Conservation (phyloP, 2,113 vertebrate species). For the Laterallus jamaicensis region DNA sequence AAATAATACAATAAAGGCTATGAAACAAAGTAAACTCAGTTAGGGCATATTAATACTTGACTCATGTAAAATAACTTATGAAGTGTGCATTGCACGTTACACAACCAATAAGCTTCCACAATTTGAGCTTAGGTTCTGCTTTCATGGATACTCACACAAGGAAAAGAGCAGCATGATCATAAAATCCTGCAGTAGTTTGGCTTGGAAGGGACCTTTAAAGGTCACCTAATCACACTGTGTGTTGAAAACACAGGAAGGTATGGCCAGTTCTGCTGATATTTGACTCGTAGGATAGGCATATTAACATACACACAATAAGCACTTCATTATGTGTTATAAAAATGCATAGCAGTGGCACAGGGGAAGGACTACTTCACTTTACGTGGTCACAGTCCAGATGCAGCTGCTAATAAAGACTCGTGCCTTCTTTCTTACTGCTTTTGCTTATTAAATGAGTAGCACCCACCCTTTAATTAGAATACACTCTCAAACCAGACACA, state of each 20-base stretch:
- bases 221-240: not conserved
- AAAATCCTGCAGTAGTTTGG: not conserved
- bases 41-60: not conserved
- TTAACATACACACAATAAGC: not conserved
- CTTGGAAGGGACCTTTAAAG: not conserved
- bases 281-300: not conserved
- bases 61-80: not conserved
- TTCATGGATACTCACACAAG: not conserved
- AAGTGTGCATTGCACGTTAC: not conserved
- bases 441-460: not conserved
- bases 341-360: not conserved
- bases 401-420: not conserved
- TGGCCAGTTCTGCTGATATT: not conserved
- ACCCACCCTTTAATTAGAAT: not conserved
- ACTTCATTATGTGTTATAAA: not conserved
- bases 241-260: not conserved
- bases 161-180: not conserved
- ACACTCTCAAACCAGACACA: not conserved
- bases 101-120: not conserved
- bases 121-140: not conserved
- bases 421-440: not conserved
- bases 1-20: not conserved
- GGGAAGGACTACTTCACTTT: not conserved
- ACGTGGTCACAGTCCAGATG: not conserved
- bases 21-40: not conserved